Evolutionary conservation across 2,113 vertebrate genomes (phyloP).

Genomic region (Trogon surrucura): DNA sequence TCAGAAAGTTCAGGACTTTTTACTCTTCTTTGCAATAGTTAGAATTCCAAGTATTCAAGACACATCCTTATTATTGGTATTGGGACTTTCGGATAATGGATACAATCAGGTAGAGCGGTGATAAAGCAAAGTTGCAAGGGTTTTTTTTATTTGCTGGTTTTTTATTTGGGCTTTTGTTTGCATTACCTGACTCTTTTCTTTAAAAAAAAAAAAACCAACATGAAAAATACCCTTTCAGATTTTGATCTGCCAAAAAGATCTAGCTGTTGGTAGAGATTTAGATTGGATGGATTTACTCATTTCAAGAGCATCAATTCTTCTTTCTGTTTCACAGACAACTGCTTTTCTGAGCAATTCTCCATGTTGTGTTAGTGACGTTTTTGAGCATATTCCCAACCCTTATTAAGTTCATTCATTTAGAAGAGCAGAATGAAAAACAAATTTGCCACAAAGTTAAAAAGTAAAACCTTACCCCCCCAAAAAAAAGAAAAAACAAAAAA

Average conservation of each 20-base stretch:
- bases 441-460: not conserved
- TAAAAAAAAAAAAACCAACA: no score
- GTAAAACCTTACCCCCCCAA: not conserved
- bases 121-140: not conserved
- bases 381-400: not conserved
- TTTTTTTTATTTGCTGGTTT: not conserved
- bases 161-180: fast-evolving
- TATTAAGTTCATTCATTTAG: not conserved
- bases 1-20: not conserved
- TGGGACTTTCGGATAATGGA: not conserved
- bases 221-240: not conserved
- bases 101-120: not conserved
- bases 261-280: not conserved
- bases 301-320: not conserved
- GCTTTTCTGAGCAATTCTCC: not conserved
- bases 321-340: not conserved
- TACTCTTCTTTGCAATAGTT: not conserved
- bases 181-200: fast-evolving
- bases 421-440: not conserved
- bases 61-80: not conserved
- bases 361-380: not conserved
- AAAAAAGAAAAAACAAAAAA: not conserved
- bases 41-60: not conserved
- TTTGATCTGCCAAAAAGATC: not conserved
- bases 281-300: not conserved